A percentile compares a stretch with the other conserved stretches of the same genome.
phyloP scores from a whole-genome alignment of 2,797 vertebrate genomes.

The Eulemur coronatus region DNA sequence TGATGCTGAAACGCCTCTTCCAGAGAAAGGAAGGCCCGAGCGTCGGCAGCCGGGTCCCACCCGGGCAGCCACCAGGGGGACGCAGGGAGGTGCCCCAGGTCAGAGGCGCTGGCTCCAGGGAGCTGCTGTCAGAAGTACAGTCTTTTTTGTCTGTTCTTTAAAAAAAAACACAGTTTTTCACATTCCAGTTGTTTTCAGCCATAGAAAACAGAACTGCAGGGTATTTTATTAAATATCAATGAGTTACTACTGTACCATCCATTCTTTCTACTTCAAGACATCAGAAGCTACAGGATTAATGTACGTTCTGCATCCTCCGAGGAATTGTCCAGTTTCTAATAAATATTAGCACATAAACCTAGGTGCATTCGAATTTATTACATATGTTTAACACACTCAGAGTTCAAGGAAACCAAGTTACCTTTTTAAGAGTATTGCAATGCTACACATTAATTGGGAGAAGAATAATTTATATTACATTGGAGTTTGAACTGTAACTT shows the following conservation, averaged over 20 bases:
- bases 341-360: not conserved
- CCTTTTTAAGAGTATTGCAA: not conserved
- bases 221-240: not conserved
- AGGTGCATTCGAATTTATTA: not conserved
- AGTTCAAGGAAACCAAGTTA: not conserved
- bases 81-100: not conserved
- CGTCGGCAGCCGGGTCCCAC: not conserved
- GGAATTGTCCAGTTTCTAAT: not conserved
- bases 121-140: not conserved
- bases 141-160: not conserved
- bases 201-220: not conserved
- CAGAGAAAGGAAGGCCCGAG: not conserved
- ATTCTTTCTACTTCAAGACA: conserved; percentile 1
- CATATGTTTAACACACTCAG: not conserved
- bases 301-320: not conserved
- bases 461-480: not conserved
- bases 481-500: not conserved
- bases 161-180: not conserved
- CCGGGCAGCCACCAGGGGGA: not conserved
- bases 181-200: conserved; percentile 21
- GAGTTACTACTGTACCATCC: not conserved
- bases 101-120: not conserved
- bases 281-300: conserved; percentile 45
- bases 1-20: not conserved
- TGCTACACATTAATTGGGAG: not conserved